Percentiles rank a stretch among this genome's conserved stretches.
Evolutionary conservation across 1,140 invertebrate genomes (phyloP).

Genomic region (Drosophila repletoides): DNA sequence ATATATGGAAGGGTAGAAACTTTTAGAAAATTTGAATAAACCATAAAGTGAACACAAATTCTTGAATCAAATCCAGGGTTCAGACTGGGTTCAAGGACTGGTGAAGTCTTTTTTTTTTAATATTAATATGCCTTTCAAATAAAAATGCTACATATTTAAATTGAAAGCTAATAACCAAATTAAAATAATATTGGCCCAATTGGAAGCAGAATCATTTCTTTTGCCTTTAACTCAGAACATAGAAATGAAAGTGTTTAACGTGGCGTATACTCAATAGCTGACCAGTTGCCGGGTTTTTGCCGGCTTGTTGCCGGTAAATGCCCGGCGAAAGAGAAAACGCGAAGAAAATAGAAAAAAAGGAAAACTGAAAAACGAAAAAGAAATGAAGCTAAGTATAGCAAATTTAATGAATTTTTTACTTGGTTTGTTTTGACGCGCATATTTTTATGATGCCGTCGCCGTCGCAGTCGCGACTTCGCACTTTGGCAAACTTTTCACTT

Average conservation of each 20-base stretch:
- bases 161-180: too few species aligned
- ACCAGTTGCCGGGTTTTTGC: neutral
- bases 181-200: too few species aligned
- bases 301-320: neutral
- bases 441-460: constrained; percentile 29
- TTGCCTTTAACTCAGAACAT: too few species aligned
- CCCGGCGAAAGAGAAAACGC: constrained; percentile 7
- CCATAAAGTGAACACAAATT: too few species aligned
- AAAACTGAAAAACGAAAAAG: neutral
- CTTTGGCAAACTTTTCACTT: constrained; percentile 81
- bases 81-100: too few species aligned
- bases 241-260: neutral
- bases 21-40: too few species aligned
- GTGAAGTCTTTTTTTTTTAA: too few species aligned
- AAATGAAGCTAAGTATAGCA: neutral
- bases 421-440: constrained; percentile 56
- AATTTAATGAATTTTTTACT: constrained; percentile 73
- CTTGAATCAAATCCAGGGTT: too few species aligned
- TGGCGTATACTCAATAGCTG: constrained; percentile 27
- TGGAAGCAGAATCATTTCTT: too few species aligned
- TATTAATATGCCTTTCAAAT: too few species aligned
- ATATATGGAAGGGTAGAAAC: too few species aligned
- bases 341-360: neutral
- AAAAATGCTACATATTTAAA: too few species aligned
- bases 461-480: constrained; percentile 46